These are phyloP conservation scores for Nomada flava DNA, from an alignment of 2,888 invertebrate species.

Conservation along the genomic window DNA sequence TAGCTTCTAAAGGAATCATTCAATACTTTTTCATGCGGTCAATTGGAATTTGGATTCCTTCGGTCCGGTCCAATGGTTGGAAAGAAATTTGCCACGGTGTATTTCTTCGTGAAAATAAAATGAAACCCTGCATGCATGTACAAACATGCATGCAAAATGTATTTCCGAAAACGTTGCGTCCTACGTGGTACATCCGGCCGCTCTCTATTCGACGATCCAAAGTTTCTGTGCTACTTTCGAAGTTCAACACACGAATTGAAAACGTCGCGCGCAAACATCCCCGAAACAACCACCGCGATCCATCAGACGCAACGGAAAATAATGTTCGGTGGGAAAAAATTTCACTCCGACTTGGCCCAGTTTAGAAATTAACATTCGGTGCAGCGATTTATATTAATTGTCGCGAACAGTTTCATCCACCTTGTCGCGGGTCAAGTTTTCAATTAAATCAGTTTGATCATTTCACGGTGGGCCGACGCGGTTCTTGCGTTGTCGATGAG, in stretches of 20 bases:
- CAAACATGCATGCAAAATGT: too few relatives aligned
- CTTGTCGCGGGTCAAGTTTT: too few relatives aligned
- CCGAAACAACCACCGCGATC: neutral
- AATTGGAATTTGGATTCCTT: neutral
- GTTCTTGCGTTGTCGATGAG: neutral
- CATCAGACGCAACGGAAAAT: neutral
- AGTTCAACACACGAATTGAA: neutral
- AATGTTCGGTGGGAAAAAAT: too few relatives aligned
- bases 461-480: neutral
- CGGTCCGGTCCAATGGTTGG: neutral
- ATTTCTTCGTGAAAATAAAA: too few relatives aligned
- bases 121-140: too few relatives aligned
- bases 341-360: neutral
- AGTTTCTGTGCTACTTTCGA: neutral
- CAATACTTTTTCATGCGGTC: neutral
- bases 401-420: neutral
- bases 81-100: too few relatives aligned
- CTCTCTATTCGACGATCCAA: neutral
- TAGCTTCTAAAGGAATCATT: neutral
- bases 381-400: neutral
- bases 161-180: too few relatives aligned
- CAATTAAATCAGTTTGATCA: neutral
- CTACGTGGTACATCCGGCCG: too few relatives aligned
- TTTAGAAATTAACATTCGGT: neutral
- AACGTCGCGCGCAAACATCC: neutral